Evolutionary conservation across 2,888 invertebrate species (phyloP), one percentile per base, ranked within the genome.

Genomic region (Apotomis turbidana): DNA sequence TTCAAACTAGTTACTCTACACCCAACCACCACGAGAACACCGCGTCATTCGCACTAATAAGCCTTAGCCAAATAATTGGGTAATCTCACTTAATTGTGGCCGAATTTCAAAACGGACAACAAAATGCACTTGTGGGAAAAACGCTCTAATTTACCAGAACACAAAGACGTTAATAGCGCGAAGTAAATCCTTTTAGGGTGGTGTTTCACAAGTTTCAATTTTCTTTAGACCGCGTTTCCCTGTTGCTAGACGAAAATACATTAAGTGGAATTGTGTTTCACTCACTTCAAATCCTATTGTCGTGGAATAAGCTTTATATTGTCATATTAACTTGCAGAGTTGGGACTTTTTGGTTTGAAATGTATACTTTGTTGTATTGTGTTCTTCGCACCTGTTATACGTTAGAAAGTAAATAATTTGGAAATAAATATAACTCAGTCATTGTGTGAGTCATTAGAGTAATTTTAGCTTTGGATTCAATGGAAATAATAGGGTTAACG

Each of bases 21-120:
- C 58, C 13, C 41, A 59, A 68, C 62, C 46, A 68, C 15, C 54
- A 61, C 62, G 74, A 79, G 86, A 87, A 83, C 79, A 83, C 82
- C 82, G 76, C 90, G 91, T 92, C 92, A 92, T 92, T 77, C 85
- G 83, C 83, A 81, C 85, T 92, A 92, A 92, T 91, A 91, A 92
- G 92, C 91, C 85, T 72, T 76, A 76, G 71, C 79, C 82, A 74
- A 85, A 85, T 90, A 88, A 89, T 88, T 86, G 87, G 83, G 86
- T 87, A 85, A 87, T 85, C 83, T 79, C 79, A 80, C 77, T 82
- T 83, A 83, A 82, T 83, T 79, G 80, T 72, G 60, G 76, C 61
- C 75, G 74, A 77, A 76, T 76, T 76, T 71, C 74, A 74, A 77
- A 78, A 76, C 70, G 62, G 61, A 63, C 67, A 72, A 72, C 63